A percentile compares a stretch with the other conserved stretches of the same genome.
Evolutionary conservation across 2,888 invertebrate species (phyloP).

Genomic region (Drosophila neutralis): DNA sequence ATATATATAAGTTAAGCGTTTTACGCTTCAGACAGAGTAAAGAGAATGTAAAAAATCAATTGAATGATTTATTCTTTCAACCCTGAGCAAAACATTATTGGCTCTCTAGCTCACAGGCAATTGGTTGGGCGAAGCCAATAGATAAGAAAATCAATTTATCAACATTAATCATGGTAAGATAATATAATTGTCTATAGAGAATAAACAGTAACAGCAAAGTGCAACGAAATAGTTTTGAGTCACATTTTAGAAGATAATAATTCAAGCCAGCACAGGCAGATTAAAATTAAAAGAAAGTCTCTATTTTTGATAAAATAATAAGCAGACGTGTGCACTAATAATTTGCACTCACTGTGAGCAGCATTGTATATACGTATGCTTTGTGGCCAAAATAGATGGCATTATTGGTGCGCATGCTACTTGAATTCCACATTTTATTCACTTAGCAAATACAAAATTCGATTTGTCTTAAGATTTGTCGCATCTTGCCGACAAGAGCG

Average conservation of each 20-base stretch:
- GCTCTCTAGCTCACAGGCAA: background rate
- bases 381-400: background rate
- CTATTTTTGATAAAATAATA: fast-evolving
- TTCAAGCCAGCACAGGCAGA: background rate
- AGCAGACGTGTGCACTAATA: background rate
- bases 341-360: background rate
- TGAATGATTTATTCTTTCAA: constrained; percentile 4
- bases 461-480: constrained; percentile 63
- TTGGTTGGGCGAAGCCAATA: background rate
- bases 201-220: background rate
- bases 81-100: background rate
- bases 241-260: background rate
- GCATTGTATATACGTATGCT: too few species aligned
- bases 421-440: constrained; percentile 23
- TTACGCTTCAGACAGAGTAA: background rate
- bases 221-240: background rate
- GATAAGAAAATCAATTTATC: constrained; percentile 6
- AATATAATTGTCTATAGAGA: background rate
- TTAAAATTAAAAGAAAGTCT: background rate
- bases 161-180: background rate
- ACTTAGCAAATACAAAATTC: constrained; percentile 58
- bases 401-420: constrained; percentile 25
- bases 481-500: background rate
- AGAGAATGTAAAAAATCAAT: background rate
- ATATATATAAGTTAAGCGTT: background rate